phyloP scores from a whole-genome alignment of 2,797 vertebrate genomes.

The Distichodus sexfasciatus region DNA sequence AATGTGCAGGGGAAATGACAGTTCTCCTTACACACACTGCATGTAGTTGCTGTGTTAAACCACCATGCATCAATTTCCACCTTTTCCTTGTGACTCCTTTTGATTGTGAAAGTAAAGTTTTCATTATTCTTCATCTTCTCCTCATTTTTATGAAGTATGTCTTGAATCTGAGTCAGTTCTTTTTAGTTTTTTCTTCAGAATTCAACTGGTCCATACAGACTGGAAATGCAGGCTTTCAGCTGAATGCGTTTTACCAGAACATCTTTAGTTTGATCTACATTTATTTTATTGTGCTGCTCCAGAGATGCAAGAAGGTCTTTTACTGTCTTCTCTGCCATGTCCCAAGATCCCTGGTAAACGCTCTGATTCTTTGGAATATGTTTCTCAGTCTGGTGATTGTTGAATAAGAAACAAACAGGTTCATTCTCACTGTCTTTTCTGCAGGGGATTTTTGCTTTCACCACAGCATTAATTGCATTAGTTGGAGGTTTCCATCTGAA shows the following conservation, averaged over 20 bases:
- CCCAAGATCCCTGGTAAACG: not conserved
- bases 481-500: conserved; percentile 17
- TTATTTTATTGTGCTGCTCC: not conserved
- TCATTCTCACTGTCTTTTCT: not conserved
- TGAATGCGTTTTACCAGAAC: conserved; percentile 18
- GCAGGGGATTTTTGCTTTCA: conserved; percentile 12
- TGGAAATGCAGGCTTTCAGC: conserved; percentile 10
- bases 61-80: not conserved
- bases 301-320: conserved; percentile 13
- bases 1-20: conserved; percentile 8
- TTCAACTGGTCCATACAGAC: not conserved
- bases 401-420: conserved; percentile 36
- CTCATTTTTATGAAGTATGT: not conserved
- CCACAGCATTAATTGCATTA: conserved; percentile 18
- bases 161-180: not conserved
- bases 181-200: not conserved
- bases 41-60: not conserved
- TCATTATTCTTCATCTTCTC: not conserved
- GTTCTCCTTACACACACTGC: conserved; percentile 29
- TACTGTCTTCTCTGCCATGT: conserved; percentile 14
- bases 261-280: not conserved
- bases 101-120: not conserved
- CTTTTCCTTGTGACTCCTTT: not conserved
- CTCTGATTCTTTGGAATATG: not conserved
- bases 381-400: conserved; percentile 18